Base-by-base conservation (phyloP, 2,797 vertebrate species). In the Channallabes apus region DNA sequence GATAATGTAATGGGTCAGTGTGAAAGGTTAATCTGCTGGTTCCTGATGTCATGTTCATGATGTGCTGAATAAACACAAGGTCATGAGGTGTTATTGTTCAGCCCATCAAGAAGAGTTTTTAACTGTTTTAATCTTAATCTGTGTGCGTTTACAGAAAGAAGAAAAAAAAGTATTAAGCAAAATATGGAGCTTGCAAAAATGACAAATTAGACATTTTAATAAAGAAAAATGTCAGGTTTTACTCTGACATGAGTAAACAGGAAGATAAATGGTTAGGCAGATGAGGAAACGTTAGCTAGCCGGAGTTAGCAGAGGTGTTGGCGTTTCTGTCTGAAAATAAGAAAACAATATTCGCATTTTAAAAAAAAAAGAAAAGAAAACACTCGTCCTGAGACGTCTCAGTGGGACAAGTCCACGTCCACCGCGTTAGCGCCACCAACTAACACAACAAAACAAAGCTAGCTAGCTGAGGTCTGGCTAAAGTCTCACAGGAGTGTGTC, bases 361-460 rank as follows among this genome's bases (percentile, higher is more conserved):
- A 78, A 0, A 61, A 11, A 15, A 29, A 59, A 56, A 5, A 78
- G 3, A 35, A 4, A n/a, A 41, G 17, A 58, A 7, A 79, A 18
- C 68, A 7, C 3, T 11, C 17, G 51, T 56, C 20, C 22, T 22
- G 20, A 15, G 56, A 24, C 20, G 27, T 3, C 3, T 76, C 6
- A 18, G 17, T 11, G 29, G 5, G 8, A 2, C 20, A 24, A 18
- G 58, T 38, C 5, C 38, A 51, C 35, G 58, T 38, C 5, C 38
- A 51, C 35, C 38, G 65, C 61, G 61, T 80, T 62, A 80, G 15
- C 61, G 65, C 22, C 78, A 80, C 29, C 78, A 65, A n/a, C 38
- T 20, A 80, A 65, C 61, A 18, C 64, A 27, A 15, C 24, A 65
- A 27, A 80, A 17, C 22, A n/a, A 64, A 41, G 22, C 32, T 38